Conservation (phyloP, 2,888 invertebrate species). For the Emmelina monodactyla region DNA sequence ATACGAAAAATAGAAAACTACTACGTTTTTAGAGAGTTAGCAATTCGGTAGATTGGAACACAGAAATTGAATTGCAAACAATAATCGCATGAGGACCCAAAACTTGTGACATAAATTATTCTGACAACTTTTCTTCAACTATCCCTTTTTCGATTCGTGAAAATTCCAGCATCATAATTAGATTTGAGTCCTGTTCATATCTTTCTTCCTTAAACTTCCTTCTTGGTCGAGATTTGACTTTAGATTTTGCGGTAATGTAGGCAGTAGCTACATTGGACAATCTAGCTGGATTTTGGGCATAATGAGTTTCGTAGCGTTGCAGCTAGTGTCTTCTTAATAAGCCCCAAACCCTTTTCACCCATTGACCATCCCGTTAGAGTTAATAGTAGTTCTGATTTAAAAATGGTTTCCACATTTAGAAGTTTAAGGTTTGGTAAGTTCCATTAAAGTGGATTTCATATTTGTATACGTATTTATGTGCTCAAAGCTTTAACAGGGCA, state of each 20-base stretch:
- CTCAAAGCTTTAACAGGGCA: too few relatives aligned
- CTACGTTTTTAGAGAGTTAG: too few relatives aligned
- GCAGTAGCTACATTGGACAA: slow-evolving; percentile 58
- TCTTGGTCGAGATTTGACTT: slow-evolving; percentile 59
- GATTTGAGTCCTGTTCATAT: slow-evolving; percentile 54
- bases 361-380: too few relatives aligned
- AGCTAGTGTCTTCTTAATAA: slow-evolving; percentile 54
- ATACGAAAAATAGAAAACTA: slow-evolving; percentile 1
- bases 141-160: slow-evolving; percentile 55
- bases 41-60: not conserved
- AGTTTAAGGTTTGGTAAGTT: too few relatives aligned
- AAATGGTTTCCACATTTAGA: too few relatives aligned
- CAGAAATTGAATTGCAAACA: slow-evolving; percentile 24
- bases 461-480: too few relatives aligned
- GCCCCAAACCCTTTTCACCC: slow-evolving; percentile 35
- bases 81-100: slow-evolving; percentile 40
- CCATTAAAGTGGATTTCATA: too few relatives aligned
- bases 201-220: slow-evolving; percentile 53
- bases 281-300: slow-evolving; percentile 56
- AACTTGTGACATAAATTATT: slow-evolving; percentile 23
- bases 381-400: too few relatives aligned
- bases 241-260: slow-evolving; percentile 58
- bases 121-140: slow-evolving; percentile 30
- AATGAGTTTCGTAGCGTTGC: slow-evolving; percentile 55
- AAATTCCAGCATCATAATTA: slow-evolving; percentile 58